Evolutionary conservation across 2,888 invertebrate species (phyloP).

Genomic region (Prenolepis imparis): DNA sequence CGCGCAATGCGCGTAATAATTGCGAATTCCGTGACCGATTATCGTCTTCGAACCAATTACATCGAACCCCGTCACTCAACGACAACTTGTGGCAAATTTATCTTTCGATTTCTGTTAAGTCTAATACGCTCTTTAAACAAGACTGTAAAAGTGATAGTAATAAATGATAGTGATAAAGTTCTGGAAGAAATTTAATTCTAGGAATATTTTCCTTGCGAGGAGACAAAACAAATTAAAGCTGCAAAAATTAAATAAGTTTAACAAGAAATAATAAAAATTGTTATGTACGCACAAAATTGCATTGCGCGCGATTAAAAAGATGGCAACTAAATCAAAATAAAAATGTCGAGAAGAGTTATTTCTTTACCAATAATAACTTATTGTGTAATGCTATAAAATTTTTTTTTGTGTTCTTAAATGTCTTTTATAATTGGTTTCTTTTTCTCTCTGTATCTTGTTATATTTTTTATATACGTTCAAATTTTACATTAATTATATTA

Average conservation of each 20-base stretch:
- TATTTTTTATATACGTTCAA: not conserved
- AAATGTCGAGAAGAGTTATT: not conserved
- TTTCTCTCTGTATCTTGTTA: not conserved
- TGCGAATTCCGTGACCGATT: conserved; percentile 39
- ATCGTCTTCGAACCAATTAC: conserved; percentile 34
- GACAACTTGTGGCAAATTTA: conserved; percentile 17
- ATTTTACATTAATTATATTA: not conserved
- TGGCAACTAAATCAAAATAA: not conserved
- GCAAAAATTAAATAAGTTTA: not conserved
- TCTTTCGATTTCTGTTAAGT: conserved; percentile 34
- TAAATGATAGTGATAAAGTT: no score
- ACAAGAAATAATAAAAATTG: not conserved
- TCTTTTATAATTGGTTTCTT: not conserved
- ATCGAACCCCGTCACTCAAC: conserved; percentile 25
- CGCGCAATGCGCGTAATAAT: conserved; percentile 26
- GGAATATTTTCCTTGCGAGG: not conserved
- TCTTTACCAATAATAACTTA: not conserved
- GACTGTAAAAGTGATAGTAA: not conserved
- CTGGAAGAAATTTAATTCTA: conserved; percentile 8
- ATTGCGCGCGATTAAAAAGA: not conserved
- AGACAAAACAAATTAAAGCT: conserved; percentile 1
- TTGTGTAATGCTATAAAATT: not conserved
- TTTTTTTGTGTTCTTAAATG: not conserved
- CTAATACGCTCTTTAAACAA: conserved; percentile 18
- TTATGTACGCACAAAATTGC: not conserved